Percentiles rank a stretch among this genome's conserved stretches.
phyloP scores from a whole-genome alignment of 2,888 invertebrate species.

The Drosophila sordidula region DNA sequence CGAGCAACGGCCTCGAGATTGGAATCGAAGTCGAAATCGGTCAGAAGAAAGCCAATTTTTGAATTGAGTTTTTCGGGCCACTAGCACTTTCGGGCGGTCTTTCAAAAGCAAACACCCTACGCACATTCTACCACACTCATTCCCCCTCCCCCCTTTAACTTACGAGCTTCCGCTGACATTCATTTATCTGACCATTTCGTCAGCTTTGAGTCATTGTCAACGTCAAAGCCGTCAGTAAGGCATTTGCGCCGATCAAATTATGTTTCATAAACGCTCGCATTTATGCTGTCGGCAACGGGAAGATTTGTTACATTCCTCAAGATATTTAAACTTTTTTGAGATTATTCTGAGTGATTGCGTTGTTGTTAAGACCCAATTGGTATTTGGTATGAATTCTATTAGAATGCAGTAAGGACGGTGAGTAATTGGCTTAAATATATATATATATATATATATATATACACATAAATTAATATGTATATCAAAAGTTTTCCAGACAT shows the following conservation, averaged over 20 bases:
- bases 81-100: conserved; percentile 70
- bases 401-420: conserved; percentile 15
- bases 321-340: conserved; percentile 72
- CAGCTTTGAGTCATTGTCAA: conserved; percentile 46
- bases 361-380: conserved; percentile 15
- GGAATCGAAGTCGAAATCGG: conserved; percentile 34
- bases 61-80: conserved; percentile 69
- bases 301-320: conserved; percentile 83
- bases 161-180: conserved; percentile 6
- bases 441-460: conserved; percentile 64
- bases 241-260: conserved; percentile 81
- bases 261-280: conserved; percentile 84
- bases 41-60: conserved; percentile 65
- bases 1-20: conserved; percentile 56
- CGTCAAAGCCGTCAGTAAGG: conserved; percentile 63
- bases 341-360: conserved; percentile 41
- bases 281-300: conserved; percentile 76
- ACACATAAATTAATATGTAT: conserved; percentile 29
- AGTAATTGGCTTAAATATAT: conserved; percentile 27
- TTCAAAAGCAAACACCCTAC: conserved; percentile 64
- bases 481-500: too few species aligned
- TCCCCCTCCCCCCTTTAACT: too few species aligned
- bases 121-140: neutral
- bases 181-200: conserved; percentile 45
- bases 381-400: conserved; percentile 33